Evolutionary conservation across 1,140 invertebrate genomes (phyloP), one percentile per base, ranked within the genome.

Genomic region (Drosophila athabasca): DNA sequence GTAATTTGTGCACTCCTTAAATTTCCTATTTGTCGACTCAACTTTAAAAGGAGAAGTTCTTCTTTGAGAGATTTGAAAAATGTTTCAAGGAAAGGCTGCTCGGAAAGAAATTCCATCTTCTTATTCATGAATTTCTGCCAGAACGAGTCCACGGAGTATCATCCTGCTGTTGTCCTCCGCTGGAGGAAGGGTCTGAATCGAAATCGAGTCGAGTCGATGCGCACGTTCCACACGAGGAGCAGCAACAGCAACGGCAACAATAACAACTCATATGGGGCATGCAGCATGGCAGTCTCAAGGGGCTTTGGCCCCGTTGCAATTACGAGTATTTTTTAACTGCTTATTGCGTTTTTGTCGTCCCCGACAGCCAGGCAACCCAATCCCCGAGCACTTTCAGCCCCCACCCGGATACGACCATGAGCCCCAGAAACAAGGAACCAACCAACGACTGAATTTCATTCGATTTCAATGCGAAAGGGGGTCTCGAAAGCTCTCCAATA

Each of bases 301-400:
- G 76, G 67, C 46, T 71, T 68, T 64, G 72, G 75, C 70, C 74
- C 75, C 78, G 78, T 69, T 87, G 83, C 83, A 87, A 87, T 87
- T 87, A 87, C 83, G 83, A 83, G 83, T 83, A 87, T 88, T 87
- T 87, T 87, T 87, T 87, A 87, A 87, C 83, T 87, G 83, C 83
- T 87, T 88, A 87, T 87, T 87, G 83, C 83, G 83, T 88, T 88
- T 88, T 78, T 62, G 65, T 82, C 74, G 49, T 57, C 53, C 64
- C 26, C 50, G 58, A 13, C 45, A 29, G 11, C 50, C 48, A 24
- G 31, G 9, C n/a, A 49, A 49, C 15, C 49, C 49, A 54, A 35
- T n/a, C 60, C 50, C 45, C 9, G 39, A 41, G 43, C 43, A 54
- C 51, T 45, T 52, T 39, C 24, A 60, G 64, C 39, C 49, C 22